phyloP scores from a whole-genome alignment of 2,113 vertebrate species.

The Prionailurus bengalensis region DNA sequence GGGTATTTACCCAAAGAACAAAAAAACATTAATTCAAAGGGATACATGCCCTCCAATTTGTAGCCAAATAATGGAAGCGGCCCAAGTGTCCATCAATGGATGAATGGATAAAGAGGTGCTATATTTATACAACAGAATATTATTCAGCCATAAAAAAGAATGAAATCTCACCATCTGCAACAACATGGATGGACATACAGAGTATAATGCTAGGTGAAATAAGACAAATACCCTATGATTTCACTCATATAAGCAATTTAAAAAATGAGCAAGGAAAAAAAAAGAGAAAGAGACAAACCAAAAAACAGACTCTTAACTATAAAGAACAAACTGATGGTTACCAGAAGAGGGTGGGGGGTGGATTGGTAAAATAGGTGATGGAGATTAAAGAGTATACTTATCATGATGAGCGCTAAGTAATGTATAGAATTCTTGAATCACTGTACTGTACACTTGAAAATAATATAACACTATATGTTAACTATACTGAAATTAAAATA shows the following conservation, averaged over 20 bases:
- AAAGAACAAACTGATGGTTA: background rate
- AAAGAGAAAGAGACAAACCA: background rate
- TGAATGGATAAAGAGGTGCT: background rate
- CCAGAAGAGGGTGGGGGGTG: background rate
- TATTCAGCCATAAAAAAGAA: background rate
- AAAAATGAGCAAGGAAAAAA: background rate
- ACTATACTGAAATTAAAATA: background rate
- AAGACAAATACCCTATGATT: background rate
- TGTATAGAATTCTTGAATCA: background rate
- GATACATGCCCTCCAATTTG: background rate
- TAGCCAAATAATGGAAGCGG: background rate
- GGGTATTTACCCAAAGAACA: background rate
- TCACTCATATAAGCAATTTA: background rate
- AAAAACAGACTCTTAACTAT: background rate
- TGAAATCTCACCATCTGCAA: background rate
- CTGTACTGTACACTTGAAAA: background rate
- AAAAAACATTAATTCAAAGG: background rate
- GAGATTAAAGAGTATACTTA: background rate
- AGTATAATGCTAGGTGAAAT: background rate
- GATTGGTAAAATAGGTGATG: background rate
- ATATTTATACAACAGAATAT: background rate
- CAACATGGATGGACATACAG: background rate
- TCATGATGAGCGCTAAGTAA: background rate
- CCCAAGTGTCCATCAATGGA: background rate
- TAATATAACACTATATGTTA: background rate